Percentiles rank a stretch among this genome's conserved stretches.
phyloP scores from a whole-genome alignment of 2,113 vertebrate genomes.

The Plestiodon gilberti region DNA sequence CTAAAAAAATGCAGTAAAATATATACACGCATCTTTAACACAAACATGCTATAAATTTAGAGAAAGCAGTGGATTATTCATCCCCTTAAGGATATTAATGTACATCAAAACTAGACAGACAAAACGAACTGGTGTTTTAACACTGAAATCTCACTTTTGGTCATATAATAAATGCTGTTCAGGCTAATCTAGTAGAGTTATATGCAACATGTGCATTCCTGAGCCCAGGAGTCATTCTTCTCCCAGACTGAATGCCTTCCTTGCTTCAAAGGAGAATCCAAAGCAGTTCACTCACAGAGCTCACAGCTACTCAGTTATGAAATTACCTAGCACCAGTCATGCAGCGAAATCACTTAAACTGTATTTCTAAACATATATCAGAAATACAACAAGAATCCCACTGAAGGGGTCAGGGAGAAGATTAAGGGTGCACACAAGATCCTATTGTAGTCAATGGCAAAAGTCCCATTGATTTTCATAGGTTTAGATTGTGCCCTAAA shows the following conservation, averaged over 20 bases:
- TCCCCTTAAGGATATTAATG: neutral
- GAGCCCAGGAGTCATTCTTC: slow-evolving; percentile 19
- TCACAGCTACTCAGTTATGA: slow-evolving; percentile 21
- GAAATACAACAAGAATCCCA: slow-evolving; percentile 3
- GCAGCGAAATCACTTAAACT: slow-evolving; percentile 36
- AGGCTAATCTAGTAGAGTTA: neutral
- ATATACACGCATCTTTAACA: neutral
- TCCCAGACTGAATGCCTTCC: slow-evolving; percentile 41
- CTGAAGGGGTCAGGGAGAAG: neutral
- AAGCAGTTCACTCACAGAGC: slow-evolving; percentile 29
- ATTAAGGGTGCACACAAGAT: neutral
- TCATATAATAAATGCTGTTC: slow-evolving; percentile 13
- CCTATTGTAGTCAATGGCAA: neutral
- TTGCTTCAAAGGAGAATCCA: slow-evolving; percentile 45
- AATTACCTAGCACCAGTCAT: neutral
- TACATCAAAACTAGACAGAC: neutral
- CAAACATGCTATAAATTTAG: neutral
- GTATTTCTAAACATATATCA: neutral
- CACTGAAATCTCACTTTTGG: slow-evolving; percentile 21
- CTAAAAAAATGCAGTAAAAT: no score
- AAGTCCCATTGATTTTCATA: neutral
- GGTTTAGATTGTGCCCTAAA: neutral
- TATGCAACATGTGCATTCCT: slow-evolving; percentile 2
- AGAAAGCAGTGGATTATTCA: neutral
- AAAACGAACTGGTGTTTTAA: neutral